phyloP scores from a whole-genome alignment of 2,888 invertebrate species.

The Polydrusus cervinus region DNA sequence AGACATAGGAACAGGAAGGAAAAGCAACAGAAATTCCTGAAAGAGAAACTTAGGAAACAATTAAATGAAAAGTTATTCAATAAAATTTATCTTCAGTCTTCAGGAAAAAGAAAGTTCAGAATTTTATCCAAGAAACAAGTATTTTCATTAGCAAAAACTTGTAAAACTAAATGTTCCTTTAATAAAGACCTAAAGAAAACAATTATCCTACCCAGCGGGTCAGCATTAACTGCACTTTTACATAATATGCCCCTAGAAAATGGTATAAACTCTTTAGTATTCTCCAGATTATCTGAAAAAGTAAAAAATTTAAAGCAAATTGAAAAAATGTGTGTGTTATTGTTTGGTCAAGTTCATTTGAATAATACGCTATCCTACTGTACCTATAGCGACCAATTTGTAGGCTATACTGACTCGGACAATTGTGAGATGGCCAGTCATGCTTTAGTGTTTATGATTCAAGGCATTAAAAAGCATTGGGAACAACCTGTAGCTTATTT shows the following conservation, averaged over 20 bases:
- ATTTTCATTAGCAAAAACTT: slow-evolving; percentile 9
- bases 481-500: slow-evolving; percentile 27
- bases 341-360: neutral
- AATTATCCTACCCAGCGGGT: neutral
- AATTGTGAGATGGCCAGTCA: slow-evolving; percentile 4
- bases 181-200: neutral
- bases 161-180: neutral
- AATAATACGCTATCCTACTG: neutral
- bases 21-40: neutral
- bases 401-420: neutral
- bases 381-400: neutral
- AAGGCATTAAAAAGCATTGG: slow-evolving; percentile 10
- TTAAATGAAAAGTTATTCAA: neutral
- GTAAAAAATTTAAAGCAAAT: neutral
- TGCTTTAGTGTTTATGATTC: slow-evolving; percentile 23
- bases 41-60: neutral
- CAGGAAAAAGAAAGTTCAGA: neutral
- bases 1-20: no score
- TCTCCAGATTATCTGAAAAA: neutral
- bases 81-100: neutral
- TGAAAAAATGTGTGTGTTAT: slow-evolving; percentile 8
- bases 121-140: slow-evolving; percentile 7
- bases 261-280: neutral
- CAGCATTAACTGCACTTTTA: neutral
- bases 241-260: slow-evolving; percentile 8